Percentiles rank a stretch among this genome's conserved stretches.
These are phyloP conservation scores for Heliconius erato DNA, from an alignment of 2,888 invertebrate species.

Conservation along the genomic window DNA sequence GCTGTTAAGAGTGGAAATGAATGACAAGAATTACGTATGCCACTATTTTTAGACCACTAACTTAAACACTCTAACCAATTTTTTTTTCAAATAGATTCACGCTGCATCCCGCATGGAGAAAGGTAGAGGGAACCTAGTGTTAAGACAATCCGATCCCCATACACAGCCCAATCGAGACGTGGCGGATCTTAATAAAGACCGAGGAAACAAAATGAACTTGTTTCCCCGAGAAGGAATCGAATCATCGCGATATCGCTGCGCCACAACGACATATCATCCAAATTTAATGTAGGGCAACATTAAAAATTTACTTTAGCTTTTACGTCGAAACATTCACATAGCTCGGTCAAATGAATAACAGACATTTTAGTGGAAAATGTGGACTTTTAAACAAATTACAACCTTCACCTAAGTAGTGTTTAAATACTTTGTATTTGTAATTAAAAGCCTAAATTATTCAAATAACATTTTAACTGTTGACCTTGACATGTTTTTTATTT, in stretches of 20 bases:
- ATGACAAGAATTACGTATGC: conserved; percentile 39
- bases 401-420: not conserved
- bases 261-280: not conserved
- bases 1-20: conserved; percentile 35
- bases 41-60: conserved; percentile 31
- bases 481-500: conserved; percentile 9
- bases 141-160: not conserved
- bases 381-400: not conserved
- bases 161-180: not conserved
- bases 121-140: not conserved
- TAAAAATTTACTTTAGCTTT: not conserved
- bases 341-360: not conserved
- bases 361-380: not conserved
- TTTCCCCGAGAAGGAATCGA: not conserved
- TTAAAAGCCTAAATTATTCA: not conserved
- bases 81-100: not conserved
- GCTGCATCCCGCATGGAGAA: not conserved
- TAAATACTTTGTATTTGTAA: not conserved
- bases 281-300: not conserved
- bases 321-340: not conserved
- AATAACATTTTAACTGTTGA: not conserved
- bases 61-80: not conserved
- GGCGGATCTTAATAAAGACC: not conserved
- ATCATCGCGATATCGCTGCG: not conserved
- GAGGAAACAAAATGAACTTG: not conserved